phyloP scores from a whole-genome alignment of 2,888 invertebrate genomes.

The Euzophera pinguis region DNA sequence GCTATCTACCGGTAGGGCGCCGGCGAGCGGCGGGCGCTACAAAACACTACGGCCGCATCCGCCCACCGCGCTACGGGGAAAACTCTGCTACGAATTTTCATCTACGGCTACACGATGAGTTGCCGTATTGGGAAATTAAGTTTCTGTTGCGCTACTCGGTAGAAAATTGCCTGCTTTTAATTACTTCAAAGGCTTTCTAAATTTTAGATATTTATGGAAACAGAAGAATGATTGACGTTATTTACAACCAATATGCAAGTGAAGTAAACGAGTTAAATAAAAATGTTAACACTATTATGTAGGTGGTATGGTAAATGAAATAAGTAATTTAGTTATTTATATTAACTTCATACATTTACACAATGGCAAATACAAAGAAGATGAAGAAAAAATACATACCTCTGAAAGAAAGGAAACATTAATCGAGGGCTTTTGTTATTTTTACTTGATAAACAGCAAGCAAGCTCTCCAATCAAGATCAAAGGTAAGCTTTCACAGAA shows the following conservation, averaged over 20 bases:
- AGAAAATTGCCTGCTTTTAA: neutral
- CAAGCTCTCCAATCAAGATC: constrained; percentile 1
- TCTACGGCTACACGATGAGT: constrained; percentile 32
- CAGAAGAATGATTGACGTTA: no score
- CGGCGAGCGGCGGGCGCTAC: constrained; percentile 42
- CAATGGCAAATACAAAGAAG: no score
- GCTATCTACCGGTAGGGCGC: constrained; percentile 40
- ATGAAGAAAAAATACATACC: neutral
- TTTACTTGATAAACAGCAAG: constrained; percentile 1
- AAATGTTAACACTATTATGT: no score
- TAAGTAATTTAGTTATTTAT: no score
- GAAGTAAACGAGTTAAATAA: no score
- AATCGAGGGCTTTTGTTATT: neutral
- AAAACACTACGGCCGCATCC: constrained; percentile 58
- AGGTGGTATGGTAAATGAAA: no score
- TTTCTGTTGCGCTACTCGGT: neutral
- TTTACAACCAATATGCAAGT: no score
- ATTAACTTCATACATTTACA: no score
- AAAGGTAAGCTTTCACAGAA: neutral
- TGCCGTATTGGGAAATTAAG: constrained; percentile 35
- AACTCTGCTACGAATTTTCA: constrained; percentile 57
- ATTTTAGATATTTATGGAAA: no score
- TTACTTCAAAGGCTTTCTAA: neutral
- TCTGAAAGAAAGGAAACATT: neutral
- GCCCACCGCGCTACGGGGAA: constrained; percentile 65